A percentile compares a stretch with the other conserved stretches of the same genome.
phyloP scores from a whole-genome alignment of 2,797 vertebrate genomes.

The Echiichthys vipera region DNA sequence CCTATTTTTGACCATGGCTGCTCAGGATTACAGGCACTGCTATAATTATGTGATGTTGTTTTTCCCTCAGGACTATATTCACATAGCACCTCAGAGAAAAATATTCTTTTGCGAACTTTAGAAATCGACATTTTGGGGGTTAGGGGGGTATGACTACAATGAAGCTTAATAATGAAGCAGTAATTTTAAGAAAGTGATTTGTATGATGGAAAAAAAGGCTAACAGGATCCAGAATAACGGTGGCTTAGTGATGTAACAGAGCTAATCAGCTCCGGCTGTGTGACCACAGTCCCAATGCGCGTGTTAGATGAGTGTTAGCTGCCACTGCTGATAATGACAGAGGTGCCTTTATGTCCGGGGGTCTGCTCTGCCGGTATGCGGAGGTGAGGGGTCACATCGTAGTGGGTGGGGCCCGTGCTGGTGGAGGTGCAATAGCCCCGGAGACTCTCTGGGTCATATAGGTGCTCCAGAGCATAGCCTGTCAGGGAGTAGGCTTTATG shows the following conservation, averaged over 20 bases:
- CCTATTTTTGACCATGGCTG: too few relatives aligned
- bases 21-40: background rate
- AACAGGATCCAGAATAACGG: conserved; percentile 5
- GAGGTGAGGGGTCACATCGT: conserved; percentile 92
- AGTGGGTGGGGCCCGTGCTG: conserved; percentile 88
- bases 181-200: background rate
- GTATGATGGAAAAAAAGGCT: conserved; percentile 38
- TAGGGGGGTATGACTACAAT: too few relatives aligned
- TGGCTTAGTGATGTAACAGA: background rate
- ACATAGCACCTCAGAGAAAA: background rate
- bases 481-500: conserved; percentile 92
- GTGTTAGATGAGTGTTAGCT: conserved; percentile 88
- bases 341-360: conserved; percentile 94
- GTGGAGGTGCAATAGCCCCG: conserved; percentile 91
- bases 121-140: too few relatives aligned
- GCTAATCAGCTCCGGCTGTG: conserved; percentile 5
- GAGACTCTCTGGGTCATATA: conserved; percentile 93
- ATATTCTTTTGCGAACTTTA: background rate
- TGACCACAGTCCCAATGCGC: conserved; percentile 1
- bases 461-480: conserved; percentile 94
- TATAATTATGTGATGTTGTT: background rate
- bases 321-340: conserved; percentile 97
- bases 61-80: background rate
- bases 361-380: conserved; percentile 91
- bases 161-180: background rate